Percentiles rank a stretch among this genome's conserved stretches.
These are phyloP conservation scores for Drosophila baimaii DNA, from an alignment of 1,140 invertebrate species.

Conservation along the genomic window DNA sequence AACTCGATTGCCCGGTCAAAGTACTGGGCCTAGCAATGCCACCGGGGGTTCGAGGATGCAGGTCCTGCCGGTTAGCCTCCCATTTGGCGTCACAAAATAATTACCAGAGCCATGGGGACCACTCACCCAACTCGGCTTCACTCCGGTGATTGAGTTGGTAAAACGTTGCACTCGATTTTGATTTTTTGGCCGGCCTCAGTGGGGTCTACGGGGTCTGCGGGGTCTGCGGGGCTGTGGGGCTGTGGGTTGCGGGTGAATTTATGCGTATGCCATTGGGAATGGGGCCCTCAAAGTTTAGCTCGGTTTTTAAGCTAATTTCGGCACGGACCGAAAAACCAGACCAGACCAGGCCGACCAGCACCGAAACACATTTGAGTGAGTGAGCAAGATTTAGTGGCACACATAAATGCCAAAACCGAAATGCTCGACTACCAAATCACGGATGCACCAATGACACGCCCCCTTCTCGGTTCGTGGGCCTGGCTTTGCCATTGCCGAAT, in stretches of 20 bases:
- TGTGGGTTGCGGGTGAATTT: slow-evolving; percentile 46
- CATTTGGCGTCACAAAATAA: slow-evolving; percentile 78
- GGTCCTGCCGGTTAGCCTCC: slow-evolving; percentile 36
- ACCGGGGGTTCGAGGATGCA: slow-evolving; percentile 10
- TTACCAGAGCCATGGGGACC: slow-evolving; percentile 68
- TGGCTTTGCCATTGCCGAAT: slow-evolving; percentile 1
- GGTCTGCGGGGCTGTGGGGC: neutral
- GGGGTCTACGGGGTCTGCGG: neutral
- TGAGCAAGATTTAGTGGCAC: slow-evolving; percentile 77
- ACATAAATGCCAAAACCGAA: slow-evolving; percentile 80
- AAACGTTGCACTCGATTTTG: slow-evolving; percentile 79
- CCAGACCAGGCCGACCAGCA: neutral
- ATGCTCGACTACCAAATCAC: slow-evolving; percentile 75
- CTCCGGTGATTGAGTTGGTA: slow-evolving; percentile 77
- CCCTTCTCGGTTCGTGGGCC: slow-evolving; percentile 39
- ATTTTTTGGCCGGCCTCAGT: slow-evolving; percentile 56
- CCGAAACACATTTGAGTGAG: slow-evolving; percentile 67
- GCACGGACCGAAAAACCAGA: slow-evolving; percentile 24
- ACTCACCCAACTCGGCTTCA: slow-evolving; percentile 26
- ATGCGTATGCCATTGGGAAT: slow-evolving; percentile 59
- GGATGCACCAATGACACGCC: slow-evolving; percentile 68
- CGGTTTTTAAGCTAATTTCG: slow-evolving; percentile 78
- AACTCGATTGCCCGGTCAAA: slow-evolving; percentile 70
- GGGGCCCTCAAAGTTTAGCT: slow-evolving; percentile 58
- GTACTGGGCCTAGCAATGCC: slow-evolving; percentile 21